A percentile compares a stretch with the other conserved stretches of the same genome.
Conservation (phyloP, 2,888 invertebrate species). For the Plagodis pulveraria region DNA sequence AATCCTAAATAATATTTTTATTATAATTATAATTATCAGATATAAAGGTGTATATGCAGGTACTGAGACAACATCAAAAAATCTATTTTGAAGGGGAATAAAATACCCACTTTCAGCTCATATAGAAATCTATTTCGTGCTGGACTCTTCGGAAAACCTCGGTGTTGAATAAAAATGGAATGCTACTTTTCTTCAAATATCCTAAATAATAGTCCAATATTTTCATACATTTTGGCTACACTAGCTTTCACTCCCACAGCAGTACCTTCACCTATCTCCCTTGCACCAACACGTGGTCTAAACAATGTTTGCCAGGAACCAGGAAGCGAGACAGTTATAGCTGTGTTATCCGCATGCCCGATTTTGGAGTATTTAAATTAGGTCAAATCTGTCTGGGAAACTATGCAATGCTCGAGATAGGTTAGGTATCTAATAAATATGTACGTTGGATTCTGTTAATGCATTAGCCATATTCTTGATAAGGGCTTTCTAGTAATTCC, state of each 20-base stretch:
- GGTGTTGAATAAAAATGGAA: too few species aligned
- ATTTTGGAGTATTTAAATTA: constrained; percentile 36
- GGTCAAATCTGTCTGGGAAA: constrained; percentile 31
- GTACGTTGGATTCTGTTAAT: constrained; percentile 9
- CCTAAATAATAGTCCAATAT: not conserved
- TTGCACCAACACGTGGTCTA: constrained; percentile 21
- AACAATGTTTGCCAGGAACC: constrained; percentile 38
- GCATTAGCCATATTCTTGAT: constrained; percentile 16
- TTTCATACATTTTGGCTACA: constrained; percentile 1
- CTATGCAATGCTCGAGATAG: constrained; percentile 14
- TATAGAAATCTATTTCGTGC: too few species aligned
- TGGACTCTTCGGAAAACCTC: too few species aligned
- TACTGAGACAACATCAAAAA: too few species aligned
- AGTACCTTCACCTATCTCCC: constrained; percentile 3
- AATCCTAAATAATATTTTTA: too few species aligned
- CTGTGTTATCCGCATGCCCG: constrained; percentile 37
- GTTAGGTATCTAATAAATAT: constrained; percentile 1
- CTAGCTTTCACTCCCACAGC: not conserved
- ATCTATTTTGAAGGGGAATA: too few species aligned
- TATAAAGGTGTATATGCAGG: too few species aligned
- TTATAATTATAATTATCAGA: too few species aligned
- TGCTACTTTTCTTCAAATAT: too few species aligned
- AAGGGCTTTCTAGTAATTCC: constrained; percentile 11
- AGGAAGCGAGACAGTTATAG: constrained; percentile 38
- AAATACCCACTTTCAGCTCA: too few species aligned